Conservation (phyloP, 2,888 invertebrate genomes). For the Priocnemis perturbator region DNA sequence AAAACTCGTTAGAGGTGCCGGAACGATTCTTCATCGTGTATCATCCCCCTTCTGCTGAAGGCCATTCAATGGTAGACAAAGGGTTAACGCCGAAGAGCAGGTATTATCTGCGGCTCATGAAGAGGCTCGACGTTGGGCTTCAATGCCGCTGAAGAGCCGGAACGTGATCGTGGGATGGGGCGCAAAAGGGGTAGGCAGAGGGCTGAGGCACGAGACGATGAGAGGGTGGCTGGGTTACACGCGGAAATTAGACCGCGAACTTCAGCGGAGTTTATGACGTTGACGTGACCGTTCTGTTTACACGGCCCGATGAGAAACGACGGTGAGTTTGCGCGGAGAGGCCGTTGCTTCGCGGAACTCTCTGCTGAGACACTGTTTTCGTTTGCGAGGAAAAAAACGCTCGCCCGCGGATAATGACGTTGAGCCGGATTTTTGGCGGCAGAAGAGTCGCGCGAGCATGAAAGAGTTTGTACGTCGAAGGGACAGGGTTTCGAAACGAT, state of each 20-base stretch:
- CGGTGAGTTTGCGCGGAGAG: neutral
- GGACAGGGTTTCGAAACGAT: too few species aligned
- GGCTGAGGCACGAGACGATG: slow-evolving; percentile 1
- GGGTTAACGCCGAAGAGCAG: slow-evolving; percentile 35
- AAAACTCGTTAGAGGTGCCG: slow-evolving; percentile 16
- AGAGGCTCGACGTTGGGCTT: slow-evolving; percentile 10
- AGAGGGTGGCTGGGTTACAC: slow-evolving; percentile 34
- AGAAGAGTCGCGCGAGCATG: too few species aligned
- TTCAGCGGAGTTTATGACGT: slow-evolving; percentile 62
- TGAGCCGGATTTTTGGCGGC: too few species aligned
- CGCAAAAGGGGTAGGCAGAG: slow-evolving; percentile 26
- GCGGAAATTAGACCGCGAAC: slow-evolving; percentile 66
- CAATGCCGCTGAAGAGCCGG: slow-evolving; percentile 18
- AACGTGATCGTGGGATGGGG: slow-evolving; percentile 17
- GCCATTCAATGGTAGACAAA: slow-evolving; percentile 35
- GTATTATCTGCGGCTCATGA: slow-evolving; percentile 31
- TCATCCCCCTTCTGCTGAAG: neutral
- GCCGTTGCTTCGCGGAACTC: neutral
- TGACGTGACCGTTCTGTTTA: slow-evolving; percentile 65
- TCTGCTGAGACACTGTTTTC: too few species aligned
- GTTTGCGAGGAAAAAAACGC: too few species aligned
- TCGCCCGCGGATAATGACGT: too few species aligned
- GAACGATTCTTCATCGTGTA: slow-evolving; percentile 25
- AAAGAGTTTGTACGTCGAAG: too few species aligned
- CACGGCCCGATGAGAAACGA: slow-evolving; percentile 31